Conservation (phyloP, 2,797 vertebrate species). For the Lateolabrax maculatus region DNA sequence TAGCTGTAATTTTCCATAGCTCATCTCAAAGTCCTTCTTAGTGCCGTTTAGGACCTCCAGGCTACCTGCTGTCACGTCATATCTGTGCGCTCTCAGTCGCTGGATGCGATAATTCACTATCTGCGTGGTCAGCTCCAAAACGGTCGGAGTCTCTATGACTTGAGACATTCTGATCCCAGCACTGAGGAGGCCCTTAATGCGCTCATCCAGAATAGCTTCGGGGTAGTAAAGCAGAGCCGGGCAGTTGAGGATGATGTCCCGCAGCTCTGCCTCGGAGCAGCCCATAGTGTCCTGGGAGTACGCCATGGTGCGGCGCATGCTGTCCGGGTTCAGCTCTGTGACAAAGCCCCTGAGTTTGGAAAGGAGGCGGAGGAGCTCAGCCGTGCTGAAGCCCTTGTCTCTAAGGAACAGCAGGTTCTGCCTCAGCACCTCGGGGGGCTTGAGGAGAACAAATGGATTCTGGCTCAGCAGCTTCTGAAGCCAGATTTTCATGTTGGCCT, state of each 20-base stretch:
- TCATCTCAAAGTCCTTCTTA: conserved; percentile 95
- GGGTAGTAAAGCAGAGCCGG: conserved; percentile 93
- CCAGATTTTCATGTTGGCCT: conserved; percentile 92
- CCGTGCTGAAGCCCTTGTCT: conserved; percentile 85
- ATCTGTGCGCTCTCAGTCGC: conserved; percentile 86
- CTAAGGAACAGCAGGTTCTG: conserved; percentile 90
- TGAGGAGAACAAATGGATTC: conserved; percentile 93
- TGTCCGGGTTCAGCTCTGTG: conserved; percentile 88
- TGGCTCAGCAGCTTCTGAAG: conserved; percentile 95
- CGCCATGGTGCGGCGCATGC: conserved; percentile 86
- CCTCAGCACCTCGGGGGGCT: conserved; percentile 79
- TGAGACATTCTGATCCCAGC: conserved; percentile 89
- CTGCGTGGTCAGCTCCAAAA: conserved; percentile 92
- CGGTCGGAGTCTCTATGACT: conserved; percentile 87
- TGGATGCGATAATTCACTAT: conserved; percentile 91
- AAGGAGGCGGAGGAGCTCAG: conserved; percentile 90
- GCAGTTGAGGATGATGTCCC: conserved; percentile 87
- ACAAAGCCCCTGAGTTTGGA: conserved; percentile 93
- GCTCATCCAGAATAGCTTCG: conserved; percentile 87
- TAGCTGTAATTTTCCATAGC: conserved; percentile 87
- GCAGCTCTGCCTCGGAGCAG: conserved; percentile 88
- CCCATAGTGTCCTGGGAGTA: conserved; percentile 87
- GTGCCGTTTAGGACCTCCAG: conserved; percentile 90
- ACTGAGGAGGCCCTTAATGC: conserved; percentile 85
- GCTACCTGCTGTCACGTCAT: conserved; percentile 84